Percentiles rank a stretch among this genome's conserved stretches.
Evolutionary conservation across 2,797 vertebrate genomes (phyloP).

Genomic region (Catamblyrhynchus diadema): DNA sequence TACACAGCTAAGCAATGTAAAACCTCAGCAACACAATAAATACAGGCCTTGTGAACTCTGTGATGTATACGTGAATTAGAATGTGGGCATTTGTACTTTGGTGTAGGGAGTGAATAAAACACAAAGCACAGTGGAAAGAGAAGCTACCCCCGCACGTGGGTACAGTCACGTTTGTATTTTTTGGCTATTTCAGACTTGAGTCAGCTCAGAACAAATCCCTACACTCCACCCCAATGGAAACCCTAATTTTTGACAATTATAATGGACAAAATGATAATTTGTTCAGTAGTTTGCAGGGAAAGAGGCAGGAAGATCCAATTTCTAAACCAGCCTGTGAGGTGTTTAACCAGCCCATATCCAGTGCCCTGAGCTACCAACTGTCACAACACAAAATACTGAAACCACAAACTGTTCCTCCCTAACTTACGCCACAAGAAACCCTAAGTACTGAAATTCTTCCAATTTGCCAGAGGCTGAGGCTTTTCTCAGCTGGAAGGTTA

Average conservation of each 20-base stretch:
- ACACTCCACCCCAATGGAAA: not conserved
- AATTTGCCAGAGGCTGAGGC: not conserved
- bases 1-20: not conserved
- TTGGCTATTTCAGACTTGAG: not conserved
- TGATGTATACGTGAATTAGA: not conserved
- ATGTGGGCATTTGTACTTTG: not conserved
- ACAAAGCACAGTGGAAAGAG: not conserved
- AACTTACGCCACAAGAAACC: not conserved
- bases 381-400: not conserved
- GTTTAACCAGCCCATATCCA: not conserved
- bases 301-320: not conserved
- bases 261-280: not conserved
- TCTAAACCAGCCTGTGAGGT: not conserved
- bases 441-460: not conserved
- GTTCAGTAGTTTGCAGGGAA: not conserved
- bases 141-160: not conserved
- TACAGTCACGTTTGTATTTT: fast-evolving
- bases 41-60: not conserved
- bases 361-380: not conserved
- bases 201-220: not conserved
- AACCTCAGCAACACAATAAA: not conserved
- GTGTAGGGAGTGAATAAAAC: not conserved
- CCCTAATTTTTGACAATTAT: not conserved
- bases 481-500: not conserved
- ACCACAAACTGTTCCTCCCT: not conserved